phyloP scores from a whole-genome alignment of 1,140 invertebrate genomes.

The Physella acuta region DNA sequence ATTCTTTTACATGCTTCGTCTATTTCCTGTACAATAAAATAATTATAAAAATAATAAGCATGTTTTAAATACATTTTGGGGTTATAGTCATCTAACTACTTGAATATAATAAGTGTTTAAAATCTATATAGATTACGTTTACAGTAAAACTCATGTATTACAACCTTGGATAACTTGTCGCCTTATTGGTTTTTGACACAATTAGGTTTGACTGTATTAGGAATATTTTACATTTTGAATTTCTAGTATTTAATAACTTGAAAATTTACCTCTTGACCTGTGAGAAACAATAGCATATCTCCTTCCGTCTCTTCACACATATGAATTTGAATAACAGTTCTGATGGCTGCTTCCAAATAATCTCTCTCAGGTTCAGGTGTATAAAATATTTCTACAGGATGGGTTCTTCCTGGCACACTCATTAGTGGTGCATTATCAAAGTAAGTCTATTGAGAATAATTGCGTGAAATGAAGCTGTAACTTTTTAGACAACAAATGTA shows the following conservation, averaged over 20 bases:
- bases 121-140: too few relatives aligned
- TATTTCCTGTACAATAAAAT: conserved; percentile 75
- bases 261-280: conserved; percentile 80
- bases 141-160: too few relatives aligned
- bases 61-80: neutral
- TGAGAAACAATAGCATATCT: conserved; percentile 93
- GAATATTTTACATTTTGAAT: too few relatives aligned
- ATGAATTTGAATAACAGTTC: conserved; percentile 98
- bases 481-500: neutral
- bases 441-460: conserved; percentile 70
- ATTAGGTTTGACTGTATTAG: too few relatives aligned
- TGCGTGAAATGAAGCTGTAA: neutral
- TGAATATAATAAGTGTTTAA: too few relatives aligned
- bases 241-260: too few relatives aligned
- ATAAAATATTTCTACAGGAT: conserved; percentile 98
- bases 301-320: conserved; percentile 95
- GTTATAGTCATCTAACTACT: too few relatives aligned
- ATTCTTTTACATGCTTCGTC: conserved; percentile 99
- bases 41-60: neutral
- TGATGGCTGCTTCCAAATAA: conserved; percentile 96
- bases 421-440: conserved; percentile 98
- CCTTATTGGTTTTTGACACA: too few relatives aligned
- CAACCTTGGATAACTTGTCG: too few relatives aligned
- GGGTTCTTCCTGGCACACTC: conserved; percentile 95
- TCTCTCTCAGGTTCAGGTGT: conserved; percentile 98